Evolutionary conservation across 2,113 vertebrate genomes (phyloP), one percentile per base, ranked within the genome.

Genomic region (Sigmodon hispidus): DNA sequence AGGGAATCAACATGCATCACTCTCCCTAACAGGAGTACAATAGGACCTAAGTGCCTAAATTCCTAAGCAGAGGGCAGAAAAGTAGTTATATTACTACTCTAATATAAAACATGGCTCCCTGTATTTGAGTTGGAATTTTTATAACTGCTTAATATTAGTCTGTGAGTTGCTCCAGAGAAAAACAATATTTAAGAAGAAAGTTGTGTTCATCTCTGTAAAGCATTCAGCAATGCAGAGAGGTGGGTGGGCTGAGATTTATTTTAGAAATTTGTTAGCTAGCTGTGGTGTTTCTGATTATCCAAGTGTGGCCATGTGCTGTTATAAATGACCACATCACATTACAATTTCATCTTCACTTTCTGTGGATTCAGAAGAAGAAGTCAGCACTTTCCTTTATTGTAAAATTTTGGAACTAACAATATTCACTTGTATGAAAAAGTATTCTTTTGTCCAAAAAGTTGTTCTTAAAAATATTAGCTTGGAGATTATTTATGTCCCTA

Each of bases 221-320:
- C 92, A 91, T 87, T 87, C 90, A 93, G 69, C 63, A 96, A 45
- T 9, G 7, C 61, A 96, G 55, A 94, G 73, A 93, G 85, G 55
- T 7, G 24, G 90, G 76, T 69, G 79, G 73, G 83, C n/a, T 48
- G 94, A 83, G 77, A 83, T 89, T 96, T 93, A 86, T 77, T 94
- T 83, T 50, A 90, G 91, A 97, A 97, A 96, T 93, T 61, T 91
- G 55, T 83, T 75, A 97, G 92, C 50, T 94, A 97, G 91, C 73
- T 91, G 55, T 9, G 96, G 94, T 70, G 4, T 84, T 97, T 90
- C 3, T 7, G 95, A 96, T 94, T 76, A 94, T 52, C 50, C 63
- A 31, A 59, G 48, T 52, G 75, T 91, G 86, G 48, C 61, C 70
- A 24, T 26, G 86, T 93, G 84, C 84, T 76, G 45, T 22, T 45